Evolutionary conservation across 2,113 vertebrate species (phyloP).

Genomic region (Anhinga rufa): DNA sequence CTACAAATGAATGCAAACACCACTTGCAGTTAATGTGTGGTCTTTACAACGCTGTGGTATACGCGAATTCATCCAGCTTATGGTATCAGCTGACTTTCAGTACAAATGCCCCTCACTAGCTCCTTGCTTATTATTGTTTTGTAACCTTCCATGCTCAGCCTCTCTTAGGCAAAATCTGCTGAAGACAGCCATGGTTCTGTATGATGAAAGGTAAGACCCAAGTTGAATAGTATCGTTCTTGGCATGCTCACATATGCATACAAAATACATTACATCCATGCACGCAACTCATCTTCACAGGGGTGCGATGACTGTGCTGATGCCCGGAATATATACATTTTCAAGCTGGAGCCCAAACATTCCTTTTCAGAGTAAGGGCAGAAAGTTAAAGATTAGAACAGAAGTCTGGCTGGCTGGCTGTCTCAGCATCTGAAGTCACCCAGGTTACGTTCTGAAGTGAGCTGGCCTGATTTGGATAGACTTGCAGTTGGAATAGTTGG

Average conservation of each 20-base stretch:
- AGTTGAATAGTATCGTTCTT: background rate
- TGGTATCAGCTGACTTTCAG: background rate
- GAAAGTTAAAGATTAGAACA: background rate
- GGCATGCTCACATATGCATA: background rate
- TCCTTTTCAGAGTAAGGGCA: background rate
- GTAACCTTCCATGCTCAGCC: background rate
- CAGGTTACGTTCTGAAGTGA: background rate
- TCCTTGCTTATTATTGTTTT: background rate
- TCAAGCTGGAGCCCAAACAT: background rate
- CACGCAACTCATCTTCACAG: background rate
- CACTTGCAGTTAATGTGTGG: background rate
- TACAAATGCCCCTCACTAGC: background rate
- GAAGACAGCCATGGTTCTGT: conserved; percentile 16
- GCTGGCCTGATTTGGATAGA: background rate
- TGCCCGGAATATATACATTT: background rate
- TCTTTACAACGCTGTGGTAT: background rate
- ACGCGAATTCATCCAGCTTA: background rate
- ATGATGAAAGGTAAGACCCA: background rate
- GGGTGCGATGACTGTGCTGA: background rate
- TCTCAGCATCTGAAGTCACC: background rate
- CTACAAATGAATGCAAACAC: background rate
- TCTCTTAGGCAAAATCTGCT: background rate
- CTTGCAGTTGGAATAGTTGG: background rate
- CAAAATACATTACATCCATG: background rate
- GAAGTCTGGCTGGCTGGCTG: background rate